These are phyloP conservation scores for Scrobipalpa costella DNA, from an alignment of 2,888 invertebrate genomes.

Conservation along the genomic window DNA sequence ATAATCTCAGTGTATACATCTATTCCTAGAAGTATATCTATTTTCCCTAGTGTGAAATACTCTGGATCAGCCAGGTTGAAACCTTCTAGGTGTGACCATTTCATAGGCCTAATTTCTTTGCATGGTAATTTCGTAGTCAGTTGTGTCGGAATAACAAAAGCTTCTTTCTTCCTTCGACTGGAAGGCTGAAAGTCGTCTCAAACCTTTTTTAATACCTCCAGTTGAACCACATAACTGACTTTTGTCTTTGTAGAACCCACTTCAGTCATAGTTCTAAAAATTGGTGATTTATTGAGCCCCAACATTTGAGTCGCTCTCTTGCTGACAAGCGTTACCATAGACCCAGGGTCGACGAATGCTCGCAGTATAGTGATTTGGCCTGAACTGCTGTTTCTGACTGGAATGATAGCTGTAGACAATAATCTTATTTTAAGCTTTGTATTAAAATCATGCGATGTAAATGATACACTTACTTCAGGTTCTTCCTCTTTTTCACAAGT, in stretches of 20 bases:
- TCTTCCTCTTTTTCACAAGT: constrained; percentile 26
- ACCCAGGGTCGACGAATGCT: constrained; percentile 33
- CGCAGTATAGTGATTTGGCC: constrained; percentile 24
- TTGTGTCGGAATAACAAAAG: constrained; percentile 31
- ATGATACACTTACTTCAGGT: constrained; percentile 27
- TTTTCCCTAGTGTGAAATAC: constrained; percentile 32
- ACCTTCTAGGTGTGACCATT: constrained; percentile 26
- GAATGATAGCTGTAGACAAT: constrained; percentile 33
- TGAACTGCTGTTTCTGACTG: constrained; percentile 24
- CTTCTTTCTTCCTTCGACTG: constrained; percentile 26
- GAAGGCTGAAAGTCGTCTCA: constrained; percentile 27
- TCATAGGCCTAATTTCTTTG: constrained; percentile 24
- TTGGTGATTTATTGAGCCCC: constrained; percentile 26
- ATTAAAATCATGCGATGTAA: constrained; percentile 24
- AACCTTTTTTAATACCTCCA: constrained; percentile 30
- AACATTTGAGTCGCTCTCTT: constrained; percentile 31
- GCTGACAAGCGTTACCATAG: constrained; percentile 31
- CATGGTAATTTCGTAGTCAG: constrained; percentile 16
- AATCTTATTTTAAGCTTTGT: constrained; percentile 23
- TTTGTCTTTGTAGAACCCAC: constrained; percentile 29
- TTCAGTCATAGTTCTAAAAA: constrained; percentile 29
- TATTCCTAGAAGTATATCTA: constrained; percentile 30
- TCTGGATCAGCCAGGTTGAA: constrained; percentile 32
- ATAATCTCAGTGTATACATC: constrained; percentile 7
- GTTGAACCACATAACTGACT: constrained; percentile 26